A percentile compares a stretch with the other conserved stretches of the same genome.
phyloP scores from a whole-genome alignment of 2,888 invertebrate genomes.

The Apodemia zela region DNA sequence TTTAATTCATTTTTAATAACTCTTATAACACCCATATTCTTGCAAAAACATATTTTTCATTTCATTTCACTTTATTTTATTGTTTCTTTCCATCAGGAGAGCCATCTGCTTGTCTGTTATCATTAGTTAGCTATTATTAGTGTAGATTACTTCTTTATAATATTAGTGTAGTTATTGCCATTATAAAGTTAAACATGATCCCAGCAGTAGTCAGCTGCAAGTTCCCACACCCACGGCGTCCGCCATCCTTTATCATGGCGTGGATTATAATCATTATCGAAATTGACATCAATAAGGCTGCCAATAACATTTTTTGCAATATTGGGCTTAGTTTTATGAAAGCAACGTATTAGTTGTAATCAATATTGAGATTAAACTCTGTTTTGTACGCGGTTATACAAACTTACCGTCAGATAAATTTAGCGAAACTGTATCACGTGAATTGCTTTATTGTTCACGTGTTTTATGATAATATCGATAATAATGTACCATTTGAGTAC shows the following conservation, averaged over 20 bases:
- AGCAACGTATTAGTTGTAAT: background rate
- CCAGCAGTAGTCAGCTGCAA: background rate
- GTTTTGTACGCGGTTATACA: background rate
- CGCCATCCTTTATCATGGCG: background rate
- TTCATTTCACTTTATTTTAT: no score
- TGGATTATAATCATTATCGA: constrained; percentile 1
- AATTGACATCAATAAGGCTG: background rate
- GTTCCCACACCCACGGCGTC: background rate
- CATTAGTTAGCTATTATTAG: no score
- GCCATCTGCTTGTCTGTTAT: no score
- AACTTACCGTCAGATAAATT: background rate
- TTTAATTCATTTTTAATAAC: no score
- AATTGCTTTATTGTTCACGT: background rate
- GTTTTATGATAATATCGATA: background rate
- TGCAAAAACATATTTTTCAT: no score
- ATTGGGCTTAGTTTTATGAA: background rate
- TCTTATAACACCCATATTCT: no score
- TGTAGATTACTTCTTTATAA: no score
- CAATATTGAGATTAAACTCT: background rate
- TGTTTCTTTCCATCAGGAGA: no score
- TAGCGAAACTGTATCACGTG: background rate
- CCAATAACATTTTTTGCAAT: background rate
- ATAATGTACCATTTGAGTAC: no score
- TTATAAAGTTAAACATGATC: background rate
- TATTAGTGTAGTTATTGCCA: no score